Base-by-base conservation (phyloP, 2,113 vertebrate species). In the Gobio gobio region DNA sequence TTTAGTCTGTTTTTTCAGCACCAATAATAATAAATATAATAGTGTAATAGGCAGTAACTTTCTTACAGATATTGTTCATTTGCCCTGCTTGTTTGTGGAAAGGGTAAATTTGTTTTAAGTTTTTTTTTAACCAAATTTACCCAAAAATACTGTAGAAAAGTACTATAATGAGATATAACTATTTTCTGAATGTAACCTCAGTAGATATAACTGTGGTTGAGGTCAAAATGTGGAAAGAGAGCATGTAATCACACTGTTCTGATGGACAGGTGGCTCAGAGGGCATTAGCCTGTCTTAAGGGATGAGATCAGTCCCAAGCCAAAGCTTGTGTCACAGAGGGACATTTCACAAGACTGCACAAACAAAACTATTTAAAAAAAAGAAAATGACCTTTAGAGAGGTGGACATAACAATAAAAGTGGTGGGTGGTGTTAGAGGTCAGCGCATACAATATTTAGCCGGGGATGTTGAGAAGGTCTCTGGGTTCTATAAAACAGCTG, bases 261-360 rank as follows among this genome's bases (percentile, higher is more conserved):
- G 59, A 63, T 5, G 29, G 78, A 84, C 92, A 94, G 92, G 91
- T 94, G 93, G 89, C 87, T 88, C 78, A 14, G 64, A 88, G 76
- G 78, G 92, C 83, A 92, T 93, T 94, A 94, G 87, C 76, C 18
- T 86, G 54, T n/a, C 92, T 93, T 91, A 94, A 81, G 88, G 78
- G 90, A 91, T 91, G 88, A 92, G 84, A 85, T 83, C 87, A 86
- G 90, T 83, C 45, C 8, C 90, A 89, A 91, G 91, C 90, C 88
- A 78, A 14, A 58, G 36, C 54, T 87, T 80, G 84, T 72, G 81
- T 87, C 83, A 89, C 4, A 77, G 29, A 72, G 79, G 75, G 54
- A 51, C 83, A 78, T n/a, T 45, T 56, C 18, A 80, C 66, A 64
- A 74, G 51, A 85, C 66, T 36, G 49, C 3, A 43, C 10, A 43